phyloP scores from a whole-genome alignment of 1,140 invertebrate species.

The Drosophila parvula region DNA sequence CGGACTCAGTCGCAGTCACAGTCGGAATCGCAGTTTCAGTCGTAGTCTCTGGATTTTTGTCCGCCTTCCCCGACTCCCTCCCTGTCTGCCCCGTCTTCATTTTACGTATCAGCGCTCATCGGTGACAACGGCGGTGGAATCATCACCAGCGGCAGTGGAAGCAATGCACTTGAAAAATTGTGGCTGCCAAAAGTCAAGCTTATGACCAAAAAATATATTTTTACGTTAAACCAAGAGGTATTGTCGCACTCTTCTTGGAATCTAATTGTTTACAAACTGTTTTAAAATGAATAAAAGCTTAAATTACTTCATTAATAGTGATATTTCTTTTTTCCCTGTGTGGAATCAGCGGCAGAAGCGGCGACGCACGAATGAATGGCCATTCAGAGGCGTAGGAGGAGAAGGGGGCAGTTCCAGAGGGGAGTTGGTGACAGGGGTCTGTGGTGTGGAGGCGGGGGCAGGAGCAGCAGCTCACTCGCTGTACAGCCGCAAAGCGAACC shows the following conservation, averaged over 20 bases:
- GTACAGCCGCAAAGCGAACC: conserved; percentile 76
- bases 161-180: not conserved
- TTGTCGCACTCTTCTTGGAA: not conserved
- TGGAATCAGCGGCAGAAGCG: conserved; percentile 16
- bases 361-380: conserved; percentile 75
- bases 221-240: accelerated
- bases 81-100: conserved; percentile 37
- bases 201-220: not conserved
- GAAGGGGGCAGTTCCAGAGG: conserved; percentile 5
- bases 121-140: conserved; percentile 62
- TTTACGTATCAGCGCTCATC: conserved; percentile 80
- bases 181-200: not conserved
- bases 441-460: conserved; percentile 16
- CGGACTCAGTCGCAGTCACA: conserved; percentile 57
- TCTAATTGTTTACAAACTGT: not conserved
- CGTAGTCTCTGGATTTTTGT: conserved; percentile 44
- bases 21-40: conserved; percentile 35
- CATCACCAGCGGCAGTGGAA: conserved; percentile 23
- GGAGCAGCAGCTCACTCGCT: conserved; percentile 48
- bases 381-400: conserved; percentile 36
- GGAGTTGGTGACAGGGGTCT: conserved; percentile 2
- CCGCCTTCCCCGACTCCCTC: not conserved
- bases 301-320: not conserved
- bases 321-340: not conserved
- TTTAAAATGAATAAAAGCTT: not conserved